Evolutionary conservation across 1,140 invertebrate genomes (phyloP), one percentile per base, ranked within the genome.

Genomic region (Drosophila simulans): DNA sequence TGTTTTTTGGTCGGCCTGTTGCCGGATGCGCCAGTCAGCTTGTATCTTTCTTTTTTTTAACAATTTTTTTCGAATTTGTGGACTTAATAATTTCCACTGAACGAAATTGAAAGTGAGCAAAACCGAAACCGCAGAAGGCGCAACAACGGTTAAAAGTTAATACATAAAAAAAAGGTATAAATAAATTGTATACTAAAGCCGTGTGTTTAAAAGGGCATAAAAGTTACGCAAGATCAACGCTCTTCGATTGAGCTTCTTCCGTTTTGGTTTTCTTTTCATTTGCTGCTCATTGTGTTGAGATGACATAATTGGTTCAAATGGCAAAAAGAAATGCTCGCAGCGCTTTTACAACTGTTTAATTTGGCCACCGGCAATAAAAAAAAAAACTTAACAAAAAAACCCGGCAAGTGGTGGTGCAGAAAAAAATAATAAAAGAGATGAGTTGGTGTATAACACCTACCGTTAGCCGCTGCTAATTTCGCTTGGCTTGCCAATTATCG

Each of bases 221-320:
- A 64, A 43, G 39, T 77, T 77, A 64, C 43, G 40, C 63, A 58
- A 56, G 48, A 63, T 62, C 37, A 13, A 17, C 42, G n/a, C 56
- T n/a, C 17, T 39, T 54, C 34, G 65, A 69, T 70, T 5, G 66
- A 57, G 66, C 66, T 49, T 70, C 65, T 70, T 69, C 65, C 64
- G 66, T 70, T 55, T n/a, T 35, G 48, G 42, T 43, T 43, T 43
- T 13, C 37, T 13, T 31, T 40, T 46, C 48, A 27, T 65, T 65
- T 49, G 43, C 13, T 63, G 15, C 66, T 66, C 66, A 71, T 70
- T 70, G 68, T 71, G 42, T 53, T 27, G 31, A 72, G 62, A 68
- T 81, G 80, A 82, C 79, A 81, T 81, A 81, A 81, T 57, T 83
- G 60, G 68, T 62, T 48, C 60, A 82, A 40, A 75, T 56, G 64